Evolutionary conservation across 2,113 vertebrate genomes (phyloP).

Genomic region (Typhlomys cinereus): DNA sequence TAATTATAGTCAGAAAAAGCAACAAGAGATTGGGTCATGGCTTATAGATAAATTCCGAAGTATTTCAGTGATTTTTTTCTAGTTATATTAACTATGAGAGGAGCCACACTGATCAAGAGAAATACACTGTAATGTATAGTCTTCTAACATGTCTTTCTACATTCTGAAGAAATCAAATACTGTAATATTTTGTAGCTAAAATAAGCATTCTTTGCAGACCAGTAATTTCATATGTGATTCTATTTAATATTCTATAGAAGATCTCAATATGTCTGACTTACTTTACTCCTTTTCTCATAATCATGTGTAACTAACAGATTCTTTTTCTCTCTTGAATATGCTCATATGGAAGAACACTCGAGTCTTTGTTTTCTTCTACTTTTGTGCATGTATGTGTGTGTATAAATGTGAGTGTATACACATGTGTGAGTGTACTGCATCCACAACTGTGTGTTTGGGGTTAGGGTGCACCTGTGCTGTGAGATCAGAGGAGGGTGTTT

Average conservation of each 20-base stretch:
- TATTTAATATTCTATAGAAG: background rate
- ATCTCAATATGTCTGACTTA: background rate
- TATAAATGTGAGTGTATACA: no score
- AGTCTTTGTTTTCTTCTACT: background rate
- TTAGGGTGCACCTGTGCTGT: no score
- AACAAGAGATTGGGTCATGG: background rate
- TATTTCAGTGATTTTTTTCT: background rate
- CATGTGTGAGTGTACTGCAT: no score
- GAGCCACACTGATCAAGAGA: background rate
- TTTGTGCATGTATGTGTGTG: no score
- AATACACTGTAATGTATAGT: background rate
- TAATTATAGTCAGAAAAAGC: background rate
- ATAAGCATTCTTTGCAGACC: background rate
- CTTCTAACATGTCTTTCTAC: background rate
- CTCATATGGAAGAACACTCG: background rate
- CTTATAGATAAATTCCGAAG: background rate
- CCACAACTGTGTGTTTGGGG: no score
- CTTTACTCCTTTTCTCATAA: background rate
- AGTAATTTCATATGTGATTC: background rate
- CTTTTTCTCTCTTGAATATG: background rate
- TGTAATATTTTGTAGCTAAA: background rate
- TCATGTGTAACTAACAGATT: background rate
- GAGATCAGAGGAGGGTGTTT: no score
- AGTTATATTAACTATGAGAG: background rate
- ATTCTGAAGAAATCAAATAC: background rate